phyloP scores from a whole-genome alignment of 2,113 vertebrate species.

The mouse (Mus musculus) region GRCm39 chr3:50478001-50478500 shows the following conservation, averaged over 20 bases:
- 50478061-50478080: not conserved
- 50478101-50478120: not conserved
- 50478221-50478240: not conserved
- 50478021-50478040: not conserved
- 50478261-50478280: not conserved
- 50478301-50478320: not conserved
- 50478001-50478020: not conserved
- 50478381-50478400: not conserved
- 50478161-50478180: not conserved
- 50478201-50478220: not conserved
- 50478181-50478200: not conserved
- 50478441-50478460: not conserved
- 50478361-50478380: accelerated
- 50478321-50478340: not conserved
- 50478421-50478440: accelerated
- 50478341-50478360: accelerated
- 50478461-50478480: not conserved
- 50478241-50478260: not conserved
- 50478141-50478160: not conserved
- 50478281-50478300: not conserved
- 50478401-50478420: not conserved
- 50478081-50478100: not conserved
- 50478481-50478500: not conserved
- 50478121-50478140: too few species aligned
- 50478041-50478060: not conserved